phyloP scores from a whole-genome alignment of 2,797 vertebrate species.

The Philypnodon macrostomus region DNA sequence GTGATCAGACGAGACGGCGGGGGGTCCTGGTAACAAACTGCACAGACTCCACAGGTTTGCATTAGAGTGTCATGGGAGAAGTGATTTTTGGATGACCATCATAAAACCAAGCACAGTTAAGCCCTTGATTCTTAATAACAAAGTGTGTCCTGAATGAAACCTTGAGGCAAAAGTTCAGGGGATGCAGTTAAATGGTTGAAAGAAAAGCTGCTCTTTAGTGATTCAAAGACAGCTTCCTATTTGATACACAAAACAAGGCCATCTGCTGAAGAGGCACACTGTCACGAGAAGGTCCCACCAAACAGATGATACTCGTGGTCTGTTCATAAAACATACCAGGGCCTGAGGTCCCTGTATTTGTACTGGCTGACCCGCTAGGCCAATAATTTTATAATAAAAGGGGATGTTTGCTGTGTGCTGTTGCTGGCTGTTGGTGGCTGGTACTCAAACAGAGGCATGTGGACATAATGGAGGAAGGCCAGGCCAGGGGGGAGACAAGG shows the following conservation, averaged over 20 bases:
- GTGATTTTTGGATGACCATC: slow-evolving; percentile 15
- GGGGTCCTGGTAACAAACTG: slow-evolving; percentile 42
- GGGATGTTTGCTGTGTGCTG: slow-evolving; percentile 63
- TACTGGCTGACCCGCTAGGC: slow-evolving; percentile 53
- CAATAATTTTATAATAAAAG: slow-evolving; percentile 56
- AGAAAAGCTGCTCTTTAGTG: not conserved
- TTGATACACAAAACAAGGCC: slow-evolving; percentile 22
- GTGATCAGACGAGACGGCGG: slow-evolving; percentile 50
- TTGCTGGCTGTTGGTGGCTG: slow-evolving; percentile 51
- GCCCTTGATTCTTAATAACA: slow-evolving; percentile 13
- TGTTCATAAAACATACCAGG: slow-evolving; percentile 44
- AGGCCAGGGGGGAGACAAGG: slow-evolving; percentile 49
- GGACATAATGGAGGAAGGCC: slow-evolving; percentile 68
- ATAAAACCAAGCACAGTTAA: not conserved
- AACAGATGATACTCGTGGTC: slow-evolving; percentile 49
- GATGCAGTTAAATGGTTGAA: not conserved
- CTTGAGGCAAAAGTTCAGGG: not conserved
- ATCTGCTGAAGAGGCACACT: slow-evolving; percentile 54
- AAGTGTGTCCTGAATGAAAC: not conserved
- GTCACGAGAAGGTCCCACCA: slow-evolving; percentile 50
- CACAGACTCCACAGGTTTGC: slow-evolving; percentile 29
- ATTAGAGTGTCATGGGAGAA: slow-evolving; percentile 14
- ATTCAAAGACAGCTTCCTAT: not conserved
- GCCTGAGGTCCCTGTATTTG: slow-evolving; percentile 58
- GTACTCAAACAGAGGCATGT: slow-evolving; percentile 69